Base-by-base conservation (phyloP, 2,113 vertebrate species). In the Erythrolamprus reginae region DNA sequence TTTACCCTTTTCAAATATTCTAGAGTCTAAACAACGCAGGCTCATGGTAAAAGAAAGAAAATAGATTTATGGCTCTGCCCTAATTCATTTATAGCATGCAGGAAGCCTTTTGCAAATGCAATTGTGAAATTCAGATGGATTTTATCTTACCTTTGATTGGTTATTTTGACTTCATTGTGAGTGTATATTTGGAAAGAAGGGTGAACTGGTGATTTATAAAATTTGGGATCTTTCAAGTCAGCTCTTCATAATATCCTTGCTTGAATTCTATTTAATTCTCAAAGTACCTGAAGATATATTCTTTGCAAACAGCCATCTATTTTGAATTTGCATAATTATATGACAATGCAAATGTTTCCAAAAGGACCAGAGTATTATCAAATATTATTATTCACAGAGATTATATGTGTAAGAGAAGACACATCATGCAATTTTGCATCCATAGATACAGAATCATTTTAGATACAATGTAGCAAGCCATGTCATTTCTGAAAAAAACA, bases 351-450 rank as follows among this genome's bases (percentile, higher is more conserved):
- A 96, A 96, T 93, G 92, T 95, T 96, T 96, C 95, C 94, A 94
- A 96, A 96, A 90, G 90, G 93, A 94, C 93, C 92, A 94, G 53
- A 93, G 90, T 70, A 95, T 94, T 96, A 97, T 96, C 93, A 96
- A 96, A 97, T 97, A 90, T 94, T 97, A 93, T 93, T 97, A 3
- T 96, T 96, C 95, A 93, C 55, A 96, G 58, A 92, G 93, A 93
- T 96, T 95, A 92, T 53, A n/a, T 86, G 2, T 86, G 15, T 86
- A n/a, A 21, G 51, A 61, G 56, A 61, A 10, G 26, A 4, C 10
- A n/a, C 58, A 61, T 38, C 33, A n/a, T 38, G n/a, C 2, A 28
- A 28, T 5, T 13, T 28, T 86, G 50, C 21, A 93, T 95, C 95
- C 0, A 47, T 28, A 95, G 93, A 96, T 92, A 93, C 94, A 92